Base-by-base conservation (phyloP, 1,140 invertebrate genomes). In the Dolichoris vasculosae region DNA sequence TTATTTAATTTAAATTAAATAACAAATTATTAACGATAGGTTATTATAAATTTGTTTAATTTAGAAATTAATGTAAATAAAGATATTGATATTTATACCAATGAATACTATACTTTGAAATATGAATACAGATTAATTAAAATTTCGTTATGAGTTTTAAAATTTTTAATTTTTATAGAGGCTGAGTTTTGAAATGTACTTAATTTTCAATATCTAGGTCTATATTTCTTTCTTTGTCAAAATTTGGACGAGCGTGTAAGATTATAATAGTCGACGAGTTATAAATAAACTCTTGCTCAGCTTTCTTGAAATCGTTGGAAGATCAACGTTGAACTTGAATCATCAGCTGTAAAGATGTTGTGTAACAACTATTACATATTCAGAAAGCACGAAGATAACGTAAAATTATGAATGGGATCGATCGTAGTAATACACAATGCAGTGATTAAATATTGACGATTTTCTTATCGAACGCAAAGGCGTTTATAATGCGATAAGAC, bases 361-460 rank as follows among this genome's bases (percentile, higher is more conserved):
- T 40, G 38, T n/a, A 63, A 79, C 23, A 59, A 59, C 51, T 55
- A 63, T 63, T 79, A 43, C 32, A 63, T 40, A 63, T 63, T 15
- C 30, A 63, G 55, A 46, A 81, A 32, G 17, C 7, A 13, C 4
- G 8, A 8, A 73, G 80, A 82, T 82, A 82, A 73, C 48, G n/a
- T 51, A 30, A 43, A 82, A 23, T 71, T 55, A 59, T 73, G 80
- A 82, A 82, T 82, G 80, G 48, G 35, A 82, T 71, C 67, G 55
- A 82, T 73, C 17, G 67, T 46, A n/a, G 46, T 9, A 82, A 38
- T 55, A 38, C 8, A 78, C 32, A 26, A 38, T 78, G 6, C 20
- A 17, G 11, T 13, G 38, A 63, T 43, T 73, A 76, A 83, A 64
- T 63, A 46, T 76, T 76, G 48, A 46, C 51, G 46, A 9, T n/a